phyloP scores from a whole-genome alignment of 2,797 vertebrate genomes.

The Enteromius thamalakanensis region DNA sequence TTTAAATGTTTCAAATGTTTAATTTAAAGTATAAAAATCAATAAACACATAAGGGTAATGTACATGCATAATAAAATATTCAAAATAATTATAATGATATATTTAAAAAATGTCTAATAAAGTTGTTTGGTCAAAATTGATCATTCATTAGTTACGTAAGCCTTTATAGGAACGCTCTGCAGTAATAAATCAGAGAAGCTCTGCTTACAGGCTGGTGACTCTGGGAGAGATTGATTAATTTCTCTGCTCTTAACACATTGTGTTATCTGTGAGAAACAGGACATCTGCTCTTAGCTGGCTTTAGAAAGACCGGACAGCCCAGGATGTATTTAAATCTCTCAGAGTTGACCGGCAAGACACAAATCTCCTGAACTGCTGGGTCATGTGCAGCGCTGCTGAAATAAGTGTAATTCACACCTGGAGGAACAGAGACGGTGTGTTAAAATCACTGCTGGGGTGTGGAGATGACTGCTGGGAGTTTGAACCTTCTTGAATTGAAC shows the following conservation, averaged over 20 bases:
- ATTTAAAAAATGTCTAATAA: not conserved
- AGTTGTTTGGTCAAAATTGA: not conserved
- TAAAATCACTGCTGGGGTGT: constrained; percentile 18
- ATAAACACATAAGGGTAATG: not conserved
- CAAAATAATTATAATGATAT: not conserved
- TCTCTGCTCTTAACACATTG: constrained; percentile 19
- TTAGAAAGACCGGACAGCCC: not conserved
- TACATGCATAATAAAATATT: not conserved
- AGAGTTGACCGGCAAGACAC: constrained; percentile 4
- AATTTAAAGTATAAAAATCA: not conserved
- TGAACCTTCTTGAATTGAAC: not conserved
- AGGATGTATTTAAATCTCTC: constrained; percentile 18
- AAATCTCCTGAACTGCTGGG: constrained; percentile 3
- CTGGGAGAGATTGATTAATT: constrained; percentile 32
- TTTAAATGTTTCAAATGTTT: not conserved
- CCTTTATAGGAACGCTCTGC: not conserved
- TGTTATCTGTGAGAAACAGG: constrained; percentile 28
- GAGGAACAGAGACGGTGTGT: not conserved
- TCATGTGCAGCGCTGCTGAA: not conserved
- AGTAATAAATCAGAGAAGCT: constrained; percentile 4
- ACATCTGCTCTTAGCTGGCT: constrained; percentile 36
- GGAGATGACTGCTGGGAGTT: constrained; percentile 9
- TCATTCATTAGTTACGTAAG: constrained; percentile 14
- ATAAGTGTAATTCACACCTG: constrained; percentile 30
- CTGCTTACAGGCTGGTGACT: constrained; percentile 9